phyloP scores from a whole-genome alignment of 2,888 invertebrate genomes.

The Taenaris catops region DNA sequence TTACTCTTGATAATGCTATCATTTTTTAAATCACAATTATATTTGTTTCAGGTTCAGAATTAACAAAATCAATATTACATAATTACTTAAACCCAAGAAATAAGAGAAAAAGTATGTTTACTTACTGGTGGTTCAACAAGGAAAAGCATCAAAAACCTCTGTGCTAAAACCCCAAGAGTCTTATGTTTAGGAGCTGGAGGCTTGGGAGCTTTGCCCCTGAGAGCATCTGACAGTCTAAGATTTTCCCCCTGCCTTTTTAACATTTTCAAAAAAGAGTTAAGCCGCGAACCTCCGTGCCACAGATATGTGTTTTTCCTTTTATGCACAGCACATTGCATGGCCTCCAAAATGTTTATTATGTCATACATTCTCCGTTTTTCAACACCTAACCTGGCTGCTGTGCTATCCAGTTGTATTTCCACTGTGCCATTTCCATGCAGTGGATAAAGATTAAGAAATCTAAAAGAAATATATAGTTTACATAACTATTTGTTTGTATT shows the following conservation, averaged over 20 bases:
- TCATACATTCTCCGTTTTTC: conserved; percentile 86
- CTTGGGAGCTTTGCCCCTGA: conserved; percentile 68
- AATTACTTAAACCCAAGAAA: too few relatives aligned
- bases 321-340: conserved; percentile 84
- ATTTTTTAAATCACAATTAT: too few relatives aligned
- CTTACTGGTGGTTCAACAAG: conserved; percentile 82
- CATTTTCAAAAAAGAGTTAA: conserved; percentile 79
- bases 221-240: conserved; percentile 70
- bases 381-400: conserved; percentile 81
- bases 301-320: conserved; percentile 83
- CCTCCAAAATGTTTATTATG: conserved; percentile 86
- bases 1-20: too few relatives aligned
- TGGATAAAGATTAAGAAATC: conserved; percentile 79
- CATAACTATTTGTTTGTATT: too few relatives aligned
- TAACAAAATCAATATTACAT: too few relatives aligned
- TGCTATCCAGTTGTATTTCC: conserved; percentile 82
- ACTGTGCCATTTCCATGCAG: conserved; percentile 66
- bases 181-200: conserved; percentile 80
- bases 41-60: too few relatives aligned
- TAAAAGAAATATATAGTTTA: conserved; percentile 35
- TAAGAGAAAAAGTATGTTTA: too few relatives aligned
- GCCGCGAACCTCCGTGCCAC: conserved; percentile 84
- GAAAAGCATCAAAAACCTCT: conserved; percentile 86
- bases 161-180: conserved; percentile 84
- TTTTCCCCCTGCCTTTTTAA: conserved; percentile 80